Evolutionary conservation across 2,888 invertebrate genomes (phyloP), one percentile per base, ranked within the genome.

Genomic region (Ischnus inquisitorius): DNA sequence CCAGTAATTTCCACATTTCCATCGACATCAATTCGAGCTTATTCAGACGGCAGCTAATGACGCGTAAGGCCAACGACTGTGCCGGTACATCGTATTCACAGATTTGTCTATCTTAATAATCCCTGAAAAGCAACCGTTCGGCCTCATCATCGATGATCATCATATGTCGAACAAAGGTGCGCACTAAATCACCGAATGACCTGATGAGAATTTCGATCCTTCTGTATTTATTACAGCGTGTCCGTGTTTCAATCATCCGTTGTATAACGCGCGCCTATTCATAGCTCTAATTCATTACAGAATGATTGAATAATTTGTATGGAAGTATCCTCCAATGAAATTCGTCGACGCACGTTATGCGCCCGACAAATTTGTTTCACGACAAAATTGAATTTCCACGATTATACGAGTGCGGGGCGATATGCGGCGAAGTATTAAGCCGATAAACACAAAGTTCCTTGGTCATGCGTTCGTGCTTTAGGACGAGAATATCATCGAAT

Each of bases 141-240:
- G 6, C 19, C 3, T 22, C 54, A 16, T 54, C 54, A 12, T 22
- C 54, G 12, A 22, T 54, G 54, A 54, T 54, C 54, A 54, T 54
- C 54, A 54, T 54, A 22, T 19, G 34, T 22, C 54, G 54, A 54
- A 19, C 19, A 54, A 54, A 54, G 54, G 8, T 8, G 2, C 14
- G 10, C 54, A 10, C 54, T 54, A 19, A 54, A 54, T 54, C 19
- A 12, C 19, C 54, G 19, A 34, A 54, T 54, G 54, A 54, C 12
- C 19, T 19, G 19, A 54, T 16, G 54, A 16, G 54, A 54, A 54
- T 54, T 54, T 54, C 54, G 12, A 54, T 54, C 54, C 54, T 54
- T 54, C 22, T 12, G 54, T 22, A 54, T 54, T 54, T 54, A 54
- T 54, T 54, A 54, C 54, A 54, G 19, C 54, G 54, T 54, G 22